These are phyloP conservation scores for Chymomyza amoena DNA, from an alignment of 2,888 invertebrate species.

Conservation along the genomic window DNA sequence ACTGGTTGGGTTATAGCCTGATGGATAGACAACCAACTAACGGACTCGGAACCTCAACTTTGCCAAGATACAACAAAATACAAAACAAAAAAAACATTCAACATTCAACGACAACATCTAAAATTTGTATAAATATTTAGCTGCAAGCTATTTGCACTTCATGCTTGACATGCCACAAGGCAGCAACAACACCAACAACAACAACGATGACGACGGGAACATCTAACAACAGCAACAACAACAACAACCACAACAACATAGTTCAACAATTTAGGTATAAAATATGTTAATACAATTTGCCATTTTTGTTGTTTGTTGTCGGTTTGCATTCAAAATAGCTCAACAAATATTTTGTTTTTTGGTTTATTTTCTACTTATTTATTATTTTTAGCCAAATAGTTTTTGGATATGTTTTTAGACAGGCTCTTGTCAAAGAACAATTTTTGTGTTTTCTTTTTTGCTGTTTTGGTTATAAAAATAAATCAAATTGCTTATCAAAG, in stretches of 20 bases:
- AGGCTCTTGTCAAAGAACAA: slow-evolving; percentile 58
- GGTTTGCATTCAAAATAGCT: slow-evolving; percentile 52
- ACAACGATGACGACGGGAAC: too few species aligned
- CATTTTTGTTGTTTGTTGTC: slow-evolving; percentile 27
- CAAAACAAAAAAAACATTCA: neutral
- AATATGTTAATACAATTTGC: slow-evolving; percentile 54
- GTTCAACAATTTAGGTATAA: slow-evolving; percentile 52
- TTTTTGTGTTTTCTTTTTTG: slow-evolving; percentile 53
- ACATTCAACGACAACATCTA: slow-evolving; percentile 29
- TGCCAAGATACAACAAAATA: neutral
- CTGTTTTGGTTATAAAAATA: slow-evolving; percentile 47
- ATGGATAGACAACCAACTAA: neutral
- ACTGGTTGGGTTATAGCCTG: slow-evolving; percentile 24
- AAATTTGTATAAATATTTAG: slow-evolving; percentile 64
- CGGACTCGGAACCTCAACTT: neutral
- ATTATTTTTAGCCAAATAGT: neutral
- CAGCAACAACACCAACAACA: slow-evolving; percentile 14
- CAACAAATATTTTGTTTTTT: slow-evolving; percentile 52
- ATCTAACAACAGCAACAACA: slow-evolving; percentile 6
- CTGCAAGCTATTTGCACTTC: slow-evolving; percentile 71
- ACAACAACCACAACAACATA: slow-evolving; percentile 29
- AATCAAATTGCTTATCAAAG: slow-evolving; percentile 72
- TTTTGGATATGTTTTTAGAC: slow-evolving; percentile 20
- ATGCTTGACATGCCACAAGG: slow-evolving; percentile 64
- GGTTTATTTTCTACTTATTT: neutral